phyloP scores from a whole-genome alignment of 1,140 invertebrate genomes.

The Anastatus disparis region DNA sequence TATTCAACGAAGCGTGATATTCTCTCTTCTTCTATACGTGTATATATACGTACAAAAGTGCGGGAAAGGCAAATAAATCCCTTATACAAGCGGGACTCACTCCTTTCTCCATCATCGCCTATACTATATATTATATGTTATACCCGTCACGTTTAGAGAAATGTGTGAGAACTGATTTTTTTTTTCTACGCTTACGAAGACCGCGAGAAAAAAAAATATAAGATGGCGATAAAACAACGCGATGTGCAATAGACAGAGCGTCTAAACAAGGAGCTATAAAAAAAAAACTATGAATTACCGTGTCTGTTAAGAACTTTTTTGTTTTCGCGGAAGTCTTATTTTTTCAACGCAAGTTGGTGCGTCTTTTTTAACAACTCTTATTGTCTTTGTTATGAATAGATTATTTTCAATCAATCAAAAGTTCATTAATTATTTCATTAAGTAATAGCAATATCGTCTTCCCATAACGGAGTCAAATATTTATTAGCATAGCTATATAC shows the following conservation, averaged over 20 bases:
- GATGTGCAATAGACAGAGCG: constrained; percentile 10
- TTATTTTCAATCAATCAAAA: no score
- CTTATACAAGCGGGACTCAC: not conserved
- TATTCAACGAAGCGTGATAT: constrained; percentile 34
- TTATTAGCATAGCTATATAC: no score
- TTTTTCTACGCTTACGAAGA: no score
- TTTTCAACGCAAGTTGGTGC: no score
- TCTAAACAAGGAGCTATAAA: not conserved
- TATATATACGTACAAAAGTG: not conserved
- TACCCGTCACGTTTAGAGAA: constrained; percentile 2
- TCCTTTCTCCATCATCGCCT: constrained; percentile 9
- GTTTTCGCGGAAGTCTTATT: not conserved
- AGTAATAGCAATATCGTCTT: no score
- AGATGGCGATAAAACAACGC: not conserved
- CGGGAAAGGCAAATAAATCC: constrained; percentile 37
- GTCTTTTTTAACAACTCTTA: no score
- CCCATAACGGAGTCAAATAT: no score
- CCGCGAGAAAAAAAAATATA: constrained; percentile 25
- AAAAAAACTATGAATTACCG: not conserved
- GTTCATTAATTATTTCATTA: no score
- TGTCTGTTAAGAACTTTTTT: not conserved
- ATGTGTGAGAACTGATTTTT: constrained; percentile 25
- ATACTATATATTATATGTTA: no score
- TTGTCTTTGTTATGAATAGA: no score
- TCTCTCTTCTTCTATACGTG: not conserved